phyloP scores from a whole-genome alignment of 2,113 vertebrate genomes.

The Pterocles orientalis region DNA sequence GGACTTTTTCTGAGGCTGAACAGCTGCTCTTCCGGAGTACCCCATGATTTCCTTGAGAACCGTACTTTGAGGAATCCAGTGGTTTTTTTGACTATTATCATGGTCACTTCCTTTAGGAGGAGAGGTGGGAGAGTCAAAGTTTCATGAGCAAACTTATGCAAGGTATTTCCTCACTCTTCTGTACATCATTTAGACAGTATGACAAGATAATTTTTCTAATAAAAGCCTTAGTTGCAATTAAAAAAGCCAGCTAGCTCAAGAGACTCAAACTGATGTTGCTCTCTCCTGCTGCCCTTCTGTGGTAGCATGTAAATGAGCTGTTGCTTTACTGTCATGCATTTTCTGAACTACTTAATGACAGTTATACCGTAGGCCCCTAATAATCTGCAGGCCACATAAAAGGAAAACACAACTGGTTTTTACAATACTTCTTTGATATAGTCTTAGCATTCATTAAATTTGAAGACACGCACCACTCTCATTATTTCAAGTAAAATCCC shows the following conservation, averaged over 20 bases:
- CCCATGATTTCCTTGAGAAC: not conserved
- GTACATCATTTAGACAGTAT: not conserved
- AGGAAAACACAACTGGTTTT: not conserved
- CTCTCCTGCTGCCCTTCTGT: not conserved
- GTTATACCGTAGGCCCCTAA: not conserved
- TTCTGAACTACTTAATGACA: not conserved
- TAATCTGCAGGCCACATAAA: not conserved
- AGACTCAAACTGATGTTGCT: not conserved
- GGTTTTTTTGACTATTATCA: not conserved
- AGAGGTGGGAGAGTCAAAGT: not conserved
- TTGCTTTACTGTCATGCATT: not conserved
- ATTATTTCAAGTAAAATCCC: not conserved
- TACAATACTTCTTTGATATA: not conserved
- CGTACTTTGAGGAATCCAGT: not conserved
- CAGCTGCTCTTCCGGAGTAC: not conserved
- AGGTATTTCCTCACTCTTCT: not conserved
- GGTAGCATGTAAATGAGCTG: not conserved
- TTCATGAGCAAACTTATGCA: not conserved
- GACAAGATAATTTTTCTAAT: not conserved
- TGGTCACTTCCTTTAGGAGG: not conserved
- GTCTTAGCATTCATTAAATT: not conserved
- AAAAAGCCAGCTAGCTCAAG: not conserved
- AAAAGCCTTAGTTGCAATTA: not conserved
- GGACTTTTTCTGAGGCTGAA: not conserved
- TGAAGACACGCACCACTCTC: not conserved